A percentile compares a stretch with the other conserved stretches of the same genome.
Conservation (phyloP, 2,888 invertebrate species). For the Apodemia duryi region DNA sequence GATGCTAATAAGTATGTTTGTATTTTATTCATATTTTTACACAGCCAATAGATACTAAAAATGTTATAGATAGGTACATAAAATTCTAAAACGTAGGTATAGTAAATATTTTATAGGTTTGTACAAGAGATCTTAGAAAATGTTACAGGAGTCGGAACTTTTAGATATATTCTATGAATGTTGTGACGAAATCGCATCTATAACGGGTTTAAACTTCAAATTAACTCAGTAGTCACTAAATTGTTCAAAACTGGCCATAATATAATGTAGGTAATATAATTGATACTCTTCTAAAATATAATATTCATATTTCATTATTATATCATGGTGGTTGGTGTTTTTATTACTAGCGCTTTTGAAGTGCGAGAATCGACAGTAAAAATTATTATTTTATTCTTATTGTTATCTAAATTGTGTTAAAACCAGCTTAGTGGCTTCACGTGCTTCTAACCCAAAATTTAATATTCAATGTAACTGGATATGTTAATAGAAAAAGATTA, state of each 20-base stretch:
- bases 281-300: too few relatives aligned
- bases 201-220: background rate
- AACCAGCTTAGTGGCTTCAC: too few relatives aligned
- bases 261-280: too few relatives aligned
- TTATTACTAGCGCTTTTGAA: background rate
- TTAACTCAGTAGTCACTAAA: too few relatives aligned
- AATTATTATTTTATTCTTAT: background rate
- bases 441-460: too few relatives aligned
- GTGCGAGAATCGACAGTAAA: background rate
- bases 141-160: background rate
- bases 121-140: conserved; percentile 3
- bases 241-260: too few relatives aligned
- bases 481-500: too few relatives aligned
- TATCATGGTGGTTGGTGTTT: too few relatives aligned
- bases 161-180: background rate
- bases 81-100: conserved; percentile 3
- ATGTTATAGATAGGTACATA: conserved; percentile 7
- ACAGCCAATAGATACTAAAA: conserved; percentile 21
- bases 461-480: too few relatives aligned
- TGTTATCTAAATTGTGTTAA: too few relatives aligned
- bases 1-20: background rate
- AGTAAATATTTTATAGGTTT: background rate
- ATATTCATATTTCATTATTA: too few relatives aligned
- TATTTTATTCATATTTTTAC: conserved; percentile 14
- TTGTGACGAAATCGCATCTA: background rate